Conservation (phyloP, 2,113 vertebrate species). For the Cinclus cinclus region DNA sequence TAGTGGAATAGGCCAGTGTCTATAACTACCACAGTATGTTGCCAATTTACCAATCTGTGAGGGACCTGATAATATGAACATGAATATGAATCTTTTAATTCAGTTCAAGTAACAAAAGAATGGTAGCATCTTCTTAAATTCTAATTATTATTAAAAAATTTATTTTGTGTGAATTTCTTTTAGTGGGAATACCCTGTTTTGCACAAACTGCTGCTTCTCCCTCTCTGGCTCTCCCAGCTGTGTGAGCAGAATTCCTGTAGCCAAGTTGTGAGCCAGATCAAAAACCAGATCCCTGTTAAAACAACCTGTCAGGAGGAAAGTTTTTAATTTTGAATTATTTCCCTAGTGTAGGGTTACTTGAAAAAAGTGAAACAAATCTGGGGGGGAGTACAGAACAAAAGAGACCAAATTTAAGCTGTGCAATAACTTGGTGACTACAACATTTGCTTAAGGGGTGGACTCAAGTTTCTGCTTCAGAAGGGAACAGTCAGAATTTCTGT, state of each 20-base stretch:
- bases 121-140: neutral
- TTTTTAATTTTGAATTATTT: neutral
- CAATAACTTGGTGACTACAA: neutral
- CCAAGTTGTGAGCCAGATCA: neutral
- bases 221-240: neutral
- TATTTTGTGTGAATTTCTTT: neutral
- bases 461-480: neutral
- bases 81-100: neutral
- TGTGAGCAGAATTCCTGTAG: neutral
- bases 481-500: neutral
- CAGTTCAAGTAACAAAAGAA: neutral
- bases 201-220: neutral
- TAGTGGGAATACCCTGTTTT: neutral
- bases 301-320: neutral
- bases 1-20: neutral
- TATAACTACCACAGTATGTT: neutral
- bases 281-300: neutral
- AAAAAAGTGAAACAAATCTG: neutral
- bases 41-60: neutral
- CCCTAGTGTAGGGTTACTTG: neutral
- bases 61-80: neutral
- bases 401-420: neutral
- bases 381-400: neutral
- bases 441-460: neutral
- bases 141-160: neutral